phyloP scores from a whole-genome alignment of 2,797 vertebrate genomes.

The Chelidonichthys spinosus region DNA sequence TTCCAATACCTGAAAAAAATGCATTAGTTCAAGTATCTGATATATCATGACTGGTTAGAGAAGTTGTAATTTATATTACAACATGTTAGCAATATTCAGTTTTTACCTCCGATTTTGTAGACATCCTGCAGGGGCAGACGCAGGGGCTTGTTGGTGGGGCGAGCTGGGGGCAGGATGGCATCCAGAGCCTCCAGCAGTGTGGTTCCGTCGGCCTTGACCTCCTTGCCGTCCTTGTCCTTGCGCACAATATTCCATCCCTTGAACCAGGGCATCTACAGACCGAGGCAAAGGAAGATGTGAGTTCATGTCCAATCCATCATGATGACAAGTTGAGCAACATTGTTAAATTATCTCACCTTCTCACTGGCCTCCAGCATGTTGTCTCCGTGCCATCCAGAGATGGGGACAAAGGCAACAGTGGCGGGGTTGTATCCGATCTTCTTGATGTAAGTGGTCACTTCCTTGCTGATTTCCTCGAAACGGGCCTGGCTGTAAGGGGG shows the following conservation, averaged over 20 bases:
- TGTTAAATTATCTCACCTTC: slow-evolving; percentile 62
- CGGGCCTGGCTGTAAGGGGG: slow-evolving; percentile 84
- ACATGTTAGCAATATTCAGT: too few species aligned
- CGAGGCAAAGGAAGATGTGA: fast-evolving
- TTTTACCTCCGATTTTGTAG: slow-evolving; percentile 94
- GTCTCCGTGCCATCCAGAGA: slow-evolving; percentile 89
- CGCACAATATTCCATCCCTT: slow-evolving; percentile 95
- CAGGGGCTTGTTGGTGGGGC: slow-evolving; percentile 94
- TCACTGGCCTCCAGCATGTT: slow-evolving; percentile 86
- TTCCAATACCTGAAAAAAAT: slow-evolving; percentile 80
- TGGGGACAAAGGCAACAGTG: slow-evolving; percentile 83
- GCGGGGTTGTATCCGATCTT: slow-evolving; percentile 88
- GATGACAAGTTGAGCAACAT: fast-evolving
- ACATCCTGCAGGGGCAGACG: slow-evolving; percentile 96
- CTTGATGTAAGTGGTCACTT: slow-evolving; percentile 87
- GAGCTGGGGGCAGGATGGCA: slow-evolving; percentile 91
- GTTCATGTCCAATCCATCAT: neutral
- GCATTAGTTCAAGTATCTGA: too few species aligned
- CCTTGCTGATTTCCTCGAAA: slow-evolving; percentile 84
- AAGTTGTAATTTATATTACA: too few species aligned
- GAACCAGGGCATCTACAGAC: slow-evolving; percentile 92
- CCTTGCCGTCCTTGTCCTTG: too few species aligned
- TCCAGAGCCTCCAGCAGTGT: slow-evolving; percentile 94
- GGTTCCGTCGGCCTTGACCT: slow-evolving; percentile 87
- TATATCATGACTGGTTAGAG: too few species aligned